Evolutionary conservation across 2,888 invertebrate species (phyloP).

Genomic region (Rhamphomyia laevipes): DNA sequence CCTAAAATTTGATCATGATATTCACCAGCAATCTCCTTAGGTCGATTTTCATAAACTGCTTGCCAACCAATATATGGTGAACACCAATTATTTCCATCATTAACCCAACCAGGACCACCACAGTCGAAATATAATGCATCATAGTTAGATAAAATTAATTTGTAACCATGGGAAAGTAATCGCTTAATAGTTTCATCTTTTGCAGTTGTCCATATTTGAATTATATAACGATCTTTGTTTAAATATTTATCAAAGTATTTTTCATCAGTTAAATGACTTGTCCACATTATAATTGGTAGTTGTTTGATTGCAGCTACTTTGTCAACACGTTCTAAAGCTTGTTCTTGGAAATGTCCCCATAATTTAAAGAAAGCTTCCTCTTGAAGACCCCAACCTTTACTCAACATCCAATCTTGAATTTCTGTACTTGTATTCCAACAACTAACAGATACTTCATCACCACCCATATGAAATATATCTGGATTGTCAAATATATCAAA

Average conservation of each 20-base stretch:
- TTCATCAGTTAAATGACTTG: conserved; percentile 61
- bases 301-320: conserved; percentile 36
- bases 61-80: conserved; percentile 86
- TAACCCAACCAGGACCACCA: conserved; percentile 74
- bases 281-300: conserved; percentile 64
- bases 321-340: conserved; percentile 30
- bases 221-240: conserved; percentile 62
- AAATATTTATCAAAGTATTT: conserved; percentile 52
- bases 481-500: conserved; percentile 40
- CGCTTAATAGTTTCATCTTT: conserved; percentile 50
- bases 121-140: conserved; percentile 80
- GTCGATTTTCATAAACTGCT: conserved; percentile 68
- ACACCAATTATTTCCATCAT: conserved; percentile 75
- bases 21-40: conserved; percentile 46
- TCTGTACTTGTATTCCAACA: conserved; percentile 67
- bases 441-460: conserved; percentile 56
- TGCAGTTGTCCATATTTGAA: conserved; percentile 69
- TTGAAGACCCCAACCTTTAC: conserved; percentile 48
- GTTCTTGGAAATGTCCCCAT: conserved; percentile 62
- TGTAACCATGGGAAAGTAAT: conserved; percentile 59
- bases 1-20: conserved; percentile 47
- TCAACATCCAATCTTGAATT: conserved; percentile 57
- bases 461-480: conserved; percentile 81
- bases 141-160: conserved; percentile 73
- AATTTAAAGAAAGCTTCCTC: conserved; percentile 51